Base-by-base conservation (phyloP, 2,888 invertebrate genomes). In the Boloria selene region DNA sequence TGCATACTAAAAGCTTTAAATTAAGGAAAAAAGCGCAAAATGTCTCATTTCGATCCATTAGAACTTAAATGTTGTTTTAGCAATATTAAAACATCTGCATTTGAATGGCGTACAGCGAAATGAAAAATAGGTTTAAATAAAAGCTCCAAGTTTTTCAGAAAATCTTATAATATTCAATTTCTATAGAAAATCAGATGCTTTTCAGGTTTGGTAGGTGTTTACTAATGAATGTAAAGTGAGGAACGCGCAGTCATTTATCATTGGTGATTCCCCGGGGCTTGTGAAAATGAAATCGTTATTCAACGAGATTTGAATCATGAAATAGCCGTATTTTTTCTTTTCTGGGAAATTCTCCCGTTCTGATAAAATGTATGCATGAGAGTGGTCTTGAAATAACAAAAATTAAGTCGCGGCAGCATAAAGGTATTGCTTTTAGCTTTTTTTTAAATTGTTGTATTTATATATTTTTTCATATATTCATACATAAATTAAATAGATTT, bases 311-410 rank as follows among this genome's bases (percentile, higher is more conserved):
- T 44, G 26, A 60, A 65, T 55, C 26, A 61, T 47, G 31, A 52
- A 42, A 61, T 61, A 61, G 53, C 50, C 44, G 61, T 63, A 52
- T 62, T 64, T 55, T 38, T 45, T 64, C 47, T 56, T 61, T 61
- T 53, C 60, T 50, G 45, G n/a, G 18, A 59, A n/a, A 50, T 44
- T 38, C 16, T 18, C 7, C 10, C 14, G 18, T 58, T 61, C 49
- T 42, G 52, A 45, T 45, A 53, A 61, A 53, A 61, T 45, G 17
- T 53, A 31, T 53, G 44, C 53, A 61, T 44, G 31, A 45, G 13
- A 52, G 26, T 14, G 16, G 44, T 13, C 38, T 52, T 52, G 31
- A n/a, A 31, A 26, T 26, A 26, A 13, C 16, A 31, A 5, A 61
- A 17, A 47, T 47, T 53, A 31, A 14, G 61, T 17, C 0, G 22